phyloP scores from a whole-genome alignment of 2,797 vertebrate genomes.

The Typhlichthys subterraneus region DNA sequence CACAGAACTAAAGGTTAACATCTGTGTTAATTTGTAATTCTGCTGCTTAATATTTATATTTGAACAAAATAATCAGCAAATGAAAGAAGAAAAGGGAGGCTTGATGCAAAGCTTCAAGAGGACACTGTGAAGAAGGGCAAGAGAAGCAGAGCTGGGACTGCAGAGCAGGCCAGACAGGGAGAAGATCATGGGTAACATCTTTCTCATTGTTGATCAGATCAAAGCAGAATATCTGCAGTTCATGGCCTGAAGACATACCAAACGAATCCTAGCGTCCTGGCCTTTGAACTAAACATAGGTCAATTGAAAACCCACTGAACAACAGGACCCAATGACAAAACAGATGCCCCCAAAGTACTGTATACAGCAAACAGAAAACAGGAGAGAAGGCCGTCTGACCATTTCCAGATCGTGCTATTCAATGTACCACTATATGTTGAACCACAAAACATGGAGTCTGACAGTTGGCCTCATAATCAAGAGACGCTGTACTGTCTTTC shows the following conservation, averaged over 20 bases:
- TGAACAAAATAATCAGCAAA: constrained; percentile 47
- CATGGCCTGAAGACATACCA: background rate
- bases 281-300: constrained; percentile 43
- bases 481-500: background rate
- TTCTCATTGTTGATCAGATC: constrained; percentile 1
- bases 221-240: background rate
- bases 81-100: constrained; percentile 86
- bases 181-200: constrained; percentile 24
- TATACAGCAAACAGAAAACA: constrained; percentile 10
- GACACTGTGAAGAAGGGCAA: constrained; percentile 88
- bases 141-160: constrained; percentile 33
- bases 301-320: constrained; percentile 43
- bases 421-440: background rate
- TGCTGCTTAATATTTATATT: background rate
- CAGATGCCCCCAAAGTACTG: background rate
- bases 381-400: constrained; percentile 13
- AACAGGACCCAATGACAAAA: constrained; percentile 17
- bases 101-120: constrained; percentile 91
- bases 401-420: background rate
- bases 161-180: constrained; percentile 38
- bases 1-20: too few species aligned
- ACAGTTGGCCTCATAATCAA: background rate
- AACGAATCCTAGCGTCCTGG: constrained; percentile 3
- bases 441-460: background rate
- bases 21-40: too few species aligned